A percentile compares a stretch with the other conserved stretches of the same genome.
Conservation (phyloP, 2,888 invertebrate species). For the Prosopocoilus inquinatus region DNA sequence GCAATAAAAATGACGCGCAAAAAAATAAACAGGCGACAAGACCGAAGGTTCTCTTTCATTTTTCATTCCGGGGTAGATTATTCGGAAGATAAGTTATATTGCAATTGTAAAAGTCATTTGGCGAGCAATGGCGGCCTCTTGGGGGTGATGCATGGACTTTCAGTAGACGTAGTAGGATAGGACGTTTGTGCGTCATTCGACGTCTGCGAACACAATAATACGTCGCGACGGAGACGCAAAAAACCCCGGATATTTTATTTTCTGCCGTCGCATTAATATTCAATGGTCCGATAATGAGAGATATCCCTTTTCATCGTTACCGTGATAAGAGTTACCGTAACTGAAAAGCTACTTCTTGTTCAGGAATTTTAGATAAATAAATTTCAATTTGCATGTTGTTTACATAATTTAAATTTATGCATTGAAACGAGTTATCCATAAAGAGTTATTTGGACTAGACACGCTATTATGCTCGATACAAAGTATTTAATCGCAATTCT, state of each 20-base stretch:
- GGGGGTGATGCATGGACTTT: slow-evolving; percentile 34
- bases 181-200: slow-evolving; percentile 34
- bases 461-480: no score
- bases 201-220: slow-evolving; percentile 26
- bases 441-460: no score
- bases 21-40: slow-evolving; percentile 13
- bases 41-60: slow-evolving; percentile 36
- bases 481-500: no score
- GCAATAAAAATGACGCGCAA: slow-evolving; percentile 9
- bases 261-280: not conserved
- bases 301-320: no score
- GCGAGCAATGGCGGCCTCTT: slow-evolving; percentile 40
- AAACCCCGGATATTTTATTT: slow-evolving; percentile 8
- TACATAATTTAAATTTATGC: no score
- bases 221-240: slow-evolving; percentile 31
- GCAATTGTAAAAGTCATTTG: slow-evolving; percentile 49
- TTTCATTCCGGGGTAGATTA: slow-evolving; percentile 44
- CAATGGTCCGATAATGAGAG: not conserved
- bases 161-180: slow-evolving; percentile 18
- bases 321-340: no score
- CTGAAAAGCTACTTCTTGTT: no score
- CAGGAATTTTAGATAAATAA: no score
- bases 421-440: no score
- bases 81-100: slow-evolving; percentile 45
- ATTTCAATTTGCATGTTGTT: no score